These are phyloP conservation scores for Haplochromis vanheusdeni DNA, from an alignment of 2,113 vertebrate species.

Conservation along the genomic window DNA sequence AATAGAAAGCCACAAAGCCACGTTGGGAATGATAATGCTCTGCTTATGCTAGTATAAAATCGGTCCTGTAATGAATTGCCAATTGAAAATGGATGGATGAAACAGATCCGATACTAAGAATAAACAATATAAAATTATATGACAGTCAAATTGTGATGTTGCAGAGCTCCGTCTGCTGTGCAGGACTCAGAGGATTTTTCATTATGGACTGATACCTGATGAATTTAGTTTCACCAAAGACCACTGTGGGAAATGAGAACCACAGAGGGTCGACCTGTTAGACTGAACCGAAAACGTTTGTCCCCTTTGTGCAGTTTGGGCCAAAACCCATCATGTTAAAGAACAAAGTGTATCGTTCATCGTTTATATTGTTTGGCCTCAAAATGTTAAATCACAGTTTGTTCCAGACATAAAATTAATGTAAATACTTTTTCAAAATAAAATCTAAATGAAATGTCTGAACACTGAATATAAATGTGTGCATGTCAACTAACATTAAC, in stretches of 20 bases:
- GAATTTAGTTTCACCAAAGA: not conserved
- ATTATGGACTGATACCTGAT: rapidly evolving
- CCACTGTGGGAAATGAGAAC: not conserved
- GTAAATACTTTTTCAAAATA: not conserved
- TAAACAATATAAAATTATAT: rapidly evolving
- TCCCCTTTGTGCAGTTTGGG: not conserved
- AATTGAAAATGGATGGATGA: not conserved
- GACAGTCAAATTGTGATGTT: not conserved
- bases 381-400: not conserved
- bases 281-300: rapidly evolving
- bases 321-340: not conserved
- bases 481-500: rapidly evolving
- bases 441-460: not conserved
- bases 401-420: not conserved
- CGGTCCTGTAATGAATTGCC: not conserved
- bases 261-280: not conserved
- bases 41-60: not conserved
- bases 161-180: not conserved
- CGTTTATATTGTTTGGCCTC: rapidly evolving
- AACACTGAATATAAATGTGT: not conserved
- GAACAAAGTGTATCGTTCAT: not conserved
- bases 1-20: not conserved
- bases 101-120: not conserved
- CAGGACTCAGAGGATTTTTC: not conserved
- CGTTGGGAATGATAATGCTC: not conserved